These are phyloP conservation scores for Electrophaes corylata DNA, from an alignment of 2,888 invertebrate genomes.

Conservation along the genomic window DNA sequence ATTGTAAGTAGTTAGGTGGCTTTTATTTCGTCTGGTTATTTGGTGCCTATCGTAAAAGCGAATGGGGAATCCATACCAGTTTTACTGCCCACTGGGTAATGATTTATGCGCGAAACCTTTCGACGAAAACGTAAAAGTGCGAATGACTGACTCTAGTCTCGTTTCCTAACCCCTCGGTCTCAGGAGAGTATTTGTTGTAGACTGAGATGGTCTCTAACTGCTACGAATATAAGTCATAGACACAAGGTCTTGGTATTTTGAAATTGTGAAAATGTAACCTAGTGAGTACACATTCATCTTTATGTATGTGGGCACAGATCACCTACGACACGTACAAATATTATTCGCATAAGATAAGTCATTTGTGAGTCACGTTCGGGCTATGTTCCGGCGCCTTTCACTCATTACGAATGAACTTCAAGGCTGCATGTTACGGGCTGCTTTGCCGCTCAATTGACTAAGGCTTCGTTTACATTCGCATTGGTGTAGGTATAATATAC, in stretches of 20 bases:
- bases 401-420: slow-evolving; percentile 74
- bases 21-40: slow-evolving; percentile 2
- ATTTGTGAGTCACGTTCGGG: slow-evolving; percentile 63
- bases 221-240: not conserved
- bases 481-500: slow-evolving; percentile 2
- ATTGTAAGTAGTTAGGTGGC: not conserved
- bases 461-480: slow-evolving; percentile 31
- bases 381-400: slow-evolving; percentile 73
- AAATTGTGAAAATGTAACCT: not conserved
- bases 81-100: slow-evolving; percentile 25
- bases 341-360: slow-evolving; percentile 54
- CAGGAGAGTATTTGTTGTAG: not conserved
- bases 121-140: slow-evolving; percentile 7
- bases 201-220: too few relatives aligned
- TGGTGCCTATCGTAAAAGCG: slow-evolving; percentile 22
- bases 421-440: slow-evolving; percentile 57
- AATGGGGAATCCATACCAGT: slow-evolving; percentile 16
- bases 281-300: slow-evolving; percentile 1
- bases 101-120: slow-evolving; percentile 24
- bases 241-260: not conserved
- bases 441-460: slow-evolving; percentile 64
- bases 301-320: not conserved
- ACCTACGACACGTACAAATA: slow-evolving; percentile 32
- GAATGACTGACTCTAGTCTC: slow-evolving; percentile 1
- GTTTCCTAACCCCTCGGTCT: not conserved